Percentiles rank a stretch among this genome's conserved stretches.
Conservation (phyloP, 2,113 vertebrate genomes). For the Phalacrocorax aristotelis region DNA sequence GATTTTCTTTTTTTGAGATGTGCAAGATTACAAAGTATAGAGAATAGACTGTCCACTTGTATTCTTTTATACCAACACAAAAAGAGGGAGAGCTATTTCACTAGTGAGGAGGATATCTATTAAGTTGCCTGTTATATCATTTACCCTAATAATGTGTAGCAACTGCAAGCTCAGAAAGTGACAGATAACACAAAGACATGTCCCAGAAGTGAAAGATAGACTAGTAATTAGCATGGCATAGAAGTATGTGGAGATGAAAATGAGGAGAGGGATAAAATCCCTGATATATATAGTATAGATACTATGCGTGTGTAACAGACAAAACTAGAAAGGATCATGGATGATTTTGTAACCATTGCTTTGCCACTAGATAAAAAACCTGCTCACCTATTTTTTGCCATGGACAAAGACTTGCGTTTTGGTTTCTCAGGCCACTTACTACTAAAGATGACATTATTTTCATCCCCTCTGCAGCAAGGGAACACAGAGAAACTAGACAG, state of each 20-base stretch:
- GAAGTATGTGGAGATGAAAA: neutral
- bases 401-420: neutral
- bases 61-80: conserved; percentile 32
- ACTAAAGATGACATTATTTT: neutral
- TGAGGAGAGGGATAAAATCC: neutral
- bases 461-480: neutral
- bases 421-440: neutral
- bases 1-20: neutral
- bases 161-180: conserved; percentile 11
- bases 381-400: neutral
- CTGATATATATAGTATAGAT: neutral
- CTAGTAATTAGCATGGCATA: conserved; percentile 24
- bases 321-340: neutral
- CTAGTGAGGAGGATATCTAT: conserved; percentile 39
- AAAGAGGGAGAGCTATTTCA: neutral
- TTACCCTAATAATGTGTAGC: conserved; percentile 24
- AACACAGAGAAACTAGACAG: neutral
- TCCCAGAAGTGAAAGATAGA: neutral
- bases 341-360: neutral
- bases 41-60: neutral
- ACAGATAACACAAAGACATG: conserved; percentile 11
- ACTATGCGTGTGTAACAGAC: accelerated
- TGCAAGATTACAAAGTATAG: neutral
- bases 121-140: conserved; percentile 60
- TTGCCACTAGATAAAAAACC: neutral